phyloP scores from a whole-genome alignment of 2,113 vertebrate species.

The Eonycteris spelaea region DNA sequence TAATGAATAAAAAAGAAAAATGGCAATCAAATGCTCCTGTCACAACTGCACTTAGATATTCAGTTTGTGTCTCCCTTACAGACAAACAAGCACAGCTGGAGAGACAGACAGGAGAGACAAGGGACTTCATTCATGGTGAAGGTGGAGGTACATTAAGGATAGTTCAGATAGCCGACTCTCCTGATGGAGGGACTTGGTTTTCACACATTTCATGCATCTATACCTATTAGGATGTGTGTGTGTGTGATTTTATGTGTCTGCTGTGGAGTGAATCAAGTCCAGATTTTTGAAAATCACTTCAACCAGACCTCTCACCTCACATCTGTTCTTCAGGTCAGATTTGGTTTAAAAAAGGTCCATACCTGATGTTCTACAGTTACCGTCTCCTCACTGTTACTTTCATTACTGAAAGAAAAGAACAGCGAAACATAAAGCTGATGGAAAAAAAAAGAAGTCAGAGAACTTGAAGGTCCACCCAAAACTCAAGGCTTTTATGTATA shows the following conservation, averaged over 20 bases:
- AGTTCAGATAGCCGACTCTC: not conserved
- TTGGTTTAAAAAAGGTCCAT: not conserved
- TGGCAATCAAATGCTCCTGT: not conserved
- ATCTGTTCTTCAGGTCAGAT: not conserved
- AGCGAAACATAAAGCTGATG: not conserved
- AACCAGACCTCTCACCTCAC: not conserved
- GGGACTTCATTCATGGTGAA: not conserved
- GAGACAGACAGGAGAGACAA: not conserved
- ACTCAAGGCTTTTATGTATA: not conserved
- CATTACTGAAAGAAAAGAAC: not conserved
- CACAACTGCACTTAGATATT: not conserved
- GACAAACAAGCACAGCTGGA: not conserved
- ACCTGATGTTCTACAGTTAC: not conserved
- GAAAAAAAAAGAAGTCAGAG: not conserved
- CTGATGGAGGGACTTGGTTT: not conserved
- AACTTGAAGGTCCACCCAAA: not conserved
- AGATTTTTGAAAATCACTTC: not conserved
- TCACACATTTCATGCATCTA: not conserved
- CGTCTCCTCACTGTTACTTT: not conserved
- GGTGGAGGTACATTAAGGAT: not conserved
- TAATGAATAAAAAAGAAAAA: conserved; percentile 7
- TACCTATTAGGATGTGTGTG: not conserved
- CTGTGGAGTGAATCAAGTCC: not conserved
- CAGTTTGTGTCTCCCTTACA: not conserved
- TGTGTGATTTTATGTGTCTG: not conserved